These are phyloP conservation scores for Norana najaformis DNA, from an alignment of 2,888 invertebrate species.

Conservation along the genomic window DNA sequence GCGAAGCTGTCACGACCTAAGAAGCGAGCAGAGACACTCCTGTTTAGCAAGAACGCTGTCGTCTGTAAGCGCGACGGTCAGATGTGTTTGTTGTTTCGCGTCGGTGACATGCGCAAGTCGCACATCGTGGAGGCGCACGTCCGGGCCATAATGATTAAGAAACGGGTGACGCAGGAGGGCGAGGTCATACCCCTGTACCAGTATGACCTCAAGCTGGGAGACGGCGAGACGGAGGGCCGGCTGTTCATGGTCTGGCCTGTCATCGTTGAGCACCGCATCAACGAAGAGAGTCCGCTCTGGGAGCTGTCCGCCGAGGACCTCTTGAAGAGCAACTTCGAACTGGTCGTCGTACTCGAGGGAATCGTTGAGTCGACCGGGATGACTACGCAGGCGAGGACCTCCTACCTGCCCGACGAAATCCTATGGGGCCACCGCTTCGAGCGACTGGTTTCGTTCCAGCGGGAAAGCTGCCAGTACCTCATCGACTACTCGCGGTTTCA, in stretches of 20 bases:
- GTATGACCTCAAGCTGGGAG: conserved; percentile 38
- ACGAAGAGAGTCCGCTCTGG: conserved; percentile 86
- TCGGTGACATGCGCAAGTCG: conserved; percentile 90
- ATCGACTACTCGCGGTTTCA: conserved; percentile 63
- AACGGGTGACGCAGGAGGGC: conserved; percentile 89
- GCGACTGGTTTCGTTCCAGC: conserved; percentile 61
- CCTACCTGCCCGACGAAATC: conserved; percentile 64
- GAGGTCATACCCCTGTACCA: conserved; percentile 85
- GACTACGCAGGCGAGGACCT: conserved; percentile 66
- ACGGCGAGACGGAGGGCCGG: conserved; percentile 84
- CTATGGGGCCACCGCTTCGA: conserved; percentile 63
- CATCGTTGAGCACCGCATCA: conserved; percentile 93
- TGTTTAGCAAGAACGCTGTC: conserved; percentile 89
- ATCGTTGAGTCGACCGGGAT: conserved; percentile 82
- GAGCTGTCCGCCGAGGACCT: conserved; percentile 88
- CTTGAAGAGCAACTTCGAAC: conserved; percentile 88
- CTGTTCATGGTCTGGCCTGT: conserved; percentile 99
- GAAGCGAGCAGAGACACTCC: conserved; percentile 90
- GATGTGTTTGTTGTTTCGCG: conserved; percentile 89
- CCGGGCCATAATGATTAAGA: conserved; percentile 88
- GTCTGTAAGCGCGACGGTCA: conserved; percentile 89
- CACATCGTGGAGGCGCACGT: conserved; percentile 98
- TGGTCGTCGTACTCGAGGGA: conserved; percentile 92
- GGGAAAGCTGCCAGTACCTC: conserved; percentile 62
- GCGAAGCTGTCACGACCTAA: conserved; percentile 94